phyloP scores from a whole-genome alignment of 2,888 invertebrate genomes.

The Dinocampus coccinellae region DNA sequence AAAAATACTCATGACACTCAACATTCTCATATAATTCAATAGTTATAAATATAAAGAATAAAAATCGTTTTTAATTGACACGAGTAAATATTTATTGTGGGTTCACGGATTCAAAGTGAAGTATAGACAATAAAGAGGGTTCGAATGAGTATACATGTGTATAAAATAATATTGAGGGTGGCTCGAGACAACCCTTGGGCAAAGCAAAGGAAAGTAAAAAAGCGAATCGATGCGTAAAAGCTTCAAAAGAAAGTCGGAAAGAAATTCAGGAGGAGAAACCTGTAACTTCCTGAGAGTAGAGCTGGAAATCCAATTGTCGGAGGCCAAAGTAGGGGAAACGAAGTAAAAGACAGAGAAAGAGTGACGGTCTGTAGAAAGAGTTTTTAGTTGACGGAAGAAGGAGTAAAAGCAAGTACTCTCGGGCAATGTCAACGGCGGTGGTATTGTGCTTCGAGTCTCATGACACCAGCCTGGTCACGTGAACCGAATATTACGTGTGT shows the following conservation, averaged over 20 bases:
- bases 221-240: slow-evolving; percentile 24
- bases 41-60: too few relatives aligned
- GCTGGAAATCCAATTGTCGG: slow-evolving; percentile 59
- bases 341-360: neutral
- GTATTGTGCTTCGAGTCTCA: slow-evolving; percentile 23
- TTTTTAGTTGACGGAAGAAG: slow-evolving; percentile 27
- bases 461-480: slow-evolving; percentile 29
- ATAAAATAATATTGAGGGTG: neutral
- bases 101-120: neutral
- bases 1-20: too few relatives aligned
- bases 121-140: neutral
- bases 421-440: slow-evolving; percentile 5
- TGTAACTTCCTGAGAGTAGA: slow-evolving; percentile 59
- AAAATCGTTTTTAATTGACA: neutral
- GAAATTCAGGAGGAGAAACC: slow-evolving; percentile 59
- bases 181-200: neutral
- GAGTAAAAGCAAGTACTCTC: slow-evolving; percentile 13
- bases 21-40: too few relatives aligned
- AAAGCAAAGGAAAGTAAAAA: slow-evolving; percentile 5
- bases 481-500: slow-evolving; percentile 40
- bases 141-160: neutral
- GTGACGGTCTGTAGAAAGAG: slow-evolving; percentile 25
- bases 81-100: neutral
- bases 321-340: slow-evolving; percentile 30
- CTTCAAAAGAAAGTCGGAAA: slow-evolving; percentile 55